A percentile compares a stretch with the other conserved stretches of the same genome.
phyloP scores from a whole-genome alignment of 2,888 invertebrate genomes.

The Gymnocheta viridis region DNA sequence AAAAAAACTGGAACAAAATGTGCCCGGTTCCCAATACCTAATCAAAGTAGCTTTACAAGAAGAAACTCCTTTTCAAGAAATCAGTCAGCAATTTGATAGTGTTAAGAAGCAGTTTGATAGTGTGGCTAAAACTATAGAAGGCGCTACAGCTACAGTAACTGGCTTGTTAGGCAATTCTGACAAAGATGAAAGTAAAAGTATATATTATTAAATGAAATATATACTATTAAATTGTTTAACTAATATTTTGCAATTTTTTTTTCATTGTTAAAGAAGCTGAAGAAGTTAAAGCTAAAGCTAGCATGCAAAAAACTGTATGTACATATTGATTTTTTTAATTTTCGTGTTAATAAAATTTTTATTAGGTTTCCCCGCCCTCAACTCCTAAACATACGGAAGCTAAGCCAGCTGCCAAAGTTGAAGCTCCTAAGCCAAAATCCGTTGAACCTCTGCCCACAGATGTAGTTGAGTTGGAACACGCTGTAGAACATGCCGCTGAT shows the following conservation, averaged over 20 bases:
- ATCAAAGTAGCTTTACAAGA: slow-evolving; percentile 80
- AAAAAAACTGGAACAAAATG: slow-evolving; percentile 78
- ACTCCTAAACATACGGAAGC: slow-evolving; percentile 52
- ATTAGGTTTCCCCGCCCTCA: slow-evolving; percentile 38
- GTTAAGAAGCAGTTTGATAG: slow-evolving; percentile 73
- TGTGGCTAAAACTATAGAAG: slow-evolving; percentile 74
- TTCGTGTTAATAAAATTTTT: background rate
- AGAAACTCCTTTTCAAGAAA: slow-evolving; percentile 78
- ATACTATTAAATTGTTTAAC: background rate
- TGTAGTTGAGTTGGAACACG: slow-evolving; percentile 84
- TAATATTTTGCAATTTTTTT: background rate
- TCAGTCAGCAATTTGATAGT: slow-evolving; percentile 75
- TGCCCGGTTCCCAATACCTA: slow-evolving; percentile 79
- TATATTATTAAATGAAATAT: background rate
- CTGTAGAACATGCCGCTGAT: slow-evolving; percentile 84
- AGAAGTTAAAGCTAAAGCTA: slow-evolving; percentile 69
- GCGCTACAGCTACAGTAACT: slow-evolving; percentile 76
- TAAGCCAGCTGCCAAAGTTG: slow-evolving; percentile 44
- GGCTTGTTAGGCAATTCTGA: slow-evolving; percentile 76
- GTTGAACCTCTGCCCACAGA: slow-evolving; percentile 81
- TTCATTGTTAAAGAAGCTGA: slow-evolving; percentile 68
- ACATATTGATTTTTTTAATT: background rate
- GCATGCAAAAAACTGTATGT: slow-evolving; percentile 70
- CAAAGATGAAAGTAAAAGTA: slow-evolving; percentile 66
- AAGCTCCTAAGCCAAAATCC: slow-evolving; percentile 53